A percentile compares a stretch with the other conserved stretches of the same genome.
These are phyloP conservation scores for Drosophila ohnishii DNA, from an alignment of 1,140 invertebrate genomes.

Conservation along the genomic window DNA sequence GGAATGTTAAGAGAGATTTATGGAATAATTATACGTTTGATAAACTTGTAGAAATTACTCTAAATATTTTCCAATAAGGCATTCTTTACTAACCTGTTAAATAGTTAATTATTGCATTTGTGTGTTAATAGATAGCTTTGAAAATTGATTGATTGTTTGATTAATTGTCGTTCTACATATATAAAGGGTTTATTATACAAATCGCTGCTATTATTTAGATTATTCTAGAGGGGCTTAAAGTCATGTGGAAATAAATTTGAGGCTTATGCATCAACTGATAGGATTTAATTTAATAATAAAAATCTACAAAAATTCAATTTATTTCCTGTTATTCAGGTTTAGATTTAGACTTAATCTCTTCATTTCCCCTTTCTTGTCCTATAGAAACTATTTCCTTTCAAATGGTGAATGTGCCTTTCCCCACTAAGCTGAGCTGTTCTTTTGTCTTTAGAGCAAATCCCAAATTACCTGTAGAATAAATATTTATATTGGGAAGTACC, in stretches of 20 bases:
- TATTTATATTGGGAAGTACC: constrained; percentile 45
- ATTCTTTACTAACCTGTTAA: constrained; percentile 1
- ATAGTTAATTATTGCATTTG: constrained; percentile 9
- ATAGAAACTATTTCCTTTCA: background rate
- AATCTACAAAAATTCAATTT: too few relatives aligned
- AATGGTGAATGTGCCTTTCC: background rate
- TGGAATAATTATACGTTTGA: background rate
- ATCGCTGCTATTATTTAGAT: constrained; percentile 9
- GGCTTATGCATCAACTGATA: too few relatives aligned
- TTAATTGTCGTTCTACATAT: constrained; percentile 6
- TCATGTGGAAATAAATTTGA: background rate
- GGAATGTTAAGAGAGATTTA: constrained; percentile 1
- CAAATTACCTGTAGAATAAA: constrained; percentile 32
- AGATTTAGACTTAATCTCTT: background rate
- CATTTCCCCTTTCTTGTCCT: background rate
- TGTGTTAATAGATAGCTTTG: background rate
- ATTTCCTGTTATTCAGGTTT: background rate
- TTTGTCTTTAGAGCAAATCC: constrained; percentile 12
- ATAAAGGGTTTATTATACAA: constrained; percentile 10
- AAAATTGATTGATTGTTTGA: constrained; percentile 13
- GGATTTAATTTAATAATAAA: background rate
- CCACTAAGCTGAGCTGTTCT: constrained; percentile 3
- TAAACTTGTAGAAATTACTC: background rate
- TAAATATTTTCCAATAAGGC: constrained; percentile 6
- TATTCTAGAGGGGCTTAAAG: background rate